These are phyloP conservation scores for Triplophysa rosa DNA, from an alignment of 2,113 vertebrate species.

Conservation along the genomic window DNA sequence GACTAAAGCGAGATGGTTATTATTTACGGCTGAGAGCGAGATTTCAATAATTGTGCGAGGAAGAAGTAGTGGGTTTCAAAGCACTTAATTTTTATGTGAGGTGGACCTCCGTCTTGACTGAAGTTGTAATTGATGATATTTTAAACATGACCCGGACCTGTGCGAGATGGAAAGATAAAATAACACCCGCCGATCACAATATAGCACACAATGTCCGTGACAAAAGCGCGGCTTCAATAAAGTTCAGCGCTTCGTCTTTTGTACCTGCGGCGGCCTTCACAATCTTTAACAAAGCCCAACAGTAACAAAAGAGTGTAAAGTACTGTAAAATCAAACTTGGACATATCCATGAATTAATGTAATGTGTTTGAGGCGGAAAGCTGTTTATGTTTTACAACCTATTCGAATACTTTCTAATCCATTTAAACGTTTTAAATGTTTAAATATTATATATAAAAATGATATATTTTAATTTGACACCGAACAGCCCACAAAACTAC, in stretches of 20 bases:
- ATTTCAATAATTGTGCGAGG: constrained; percentile 47
- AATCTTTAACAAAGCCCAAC: constrained; percentile 16
- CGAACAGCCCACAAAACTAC: no score
- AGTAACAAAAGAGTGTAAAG: constrained; percentile 8
- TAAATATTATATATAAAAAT: no score
- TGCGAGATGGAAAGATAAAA: constrained; percentile 29
- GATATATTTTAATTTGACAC: no score
- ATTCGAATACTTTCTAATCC: background rate
- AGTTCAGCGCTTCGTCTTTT: constrained; percentile 3
- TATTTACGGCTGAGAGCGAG: constrained; percentile 39
- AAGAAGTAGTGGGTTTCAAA: constrained; percentile 35
- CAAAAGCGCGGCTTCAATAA: constrained; percentile 21
- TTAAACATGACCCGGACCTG: constrained; percentile 45
- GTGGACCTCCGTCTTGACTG: constrained; percentile 29
- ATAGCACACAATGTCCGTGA: constrained; percentile 9
- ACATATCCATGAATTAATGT: background rate
- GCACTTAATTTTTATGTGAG: constrained; percentile 44
- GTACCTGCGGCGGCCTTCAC: background rate
- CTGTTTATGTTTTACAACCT: background rate
- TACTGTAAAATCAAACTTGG: background rate
- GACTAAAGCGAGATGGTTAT: constrained; percentile 37
- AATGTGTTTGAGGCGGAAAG: no score
- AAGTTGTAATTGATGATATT: constrained; percentile 47
- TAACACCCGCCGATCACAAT: constrained; percentile 20
- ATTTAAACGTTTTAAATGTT: no score